Evolutionary conservation across 2,888 invertebrate genomes (phyloP), one percentile per base, ranked within the genome.

Genomic region (Cryptus armator): DNA sequence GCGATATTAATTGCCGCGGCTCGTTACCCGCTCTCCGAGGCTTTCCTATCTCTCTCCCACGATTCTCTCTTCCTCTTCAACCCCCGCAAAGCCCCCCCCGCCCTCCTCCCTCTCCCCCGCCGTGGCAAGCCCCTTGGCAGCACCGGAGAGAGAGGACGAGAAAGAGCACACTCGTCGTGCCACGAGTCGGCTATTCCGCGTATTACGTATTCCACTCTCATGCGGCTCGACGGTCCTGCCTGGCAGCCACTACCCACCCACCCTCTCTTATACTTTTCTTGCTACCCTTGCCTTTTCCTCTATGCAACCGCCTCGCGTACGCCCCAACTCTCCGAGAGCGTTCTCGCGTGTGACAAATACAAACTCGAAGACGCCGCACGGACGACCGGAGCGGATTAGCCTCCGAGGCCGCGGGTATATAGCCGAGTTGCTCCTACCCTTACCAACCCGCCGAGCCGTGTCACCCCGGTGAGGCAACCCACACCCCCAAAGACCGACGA

Each of bases 1-100:
- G 91, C 91, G 92, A 94, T 94, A 94, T 94, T 94, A 94, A 94
- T 94, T 94, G 93, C 94, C 93, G 91, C 91, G 92, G 93, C 93
- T 93, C 93, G 93, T 93, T 93, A 93, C 93, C 92, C 92, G 89
- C 89, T 88, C 91, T 87, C 85, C 80, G 74, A 77, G 78, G 79
- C 75, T 74, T 78, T 56, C 82, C 84, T 79, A 68, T 37, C 85
- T 74, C 83, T 76, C 72, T 77, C 59, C 56, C 79, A 77, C 78
- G 43, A 16, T 62, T 59, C 75, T 80, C 53, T 64, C 82, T 83
- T 72, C 53, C 75, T 82, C 84, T 82, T 70, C 79, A 71, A 77
- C 81, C 83, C 82, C 77, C 78, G 85, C 77, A 68, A 72, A 71
- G 80, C 76, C 64, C 59, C 71, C 75, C 37, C 37, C 37, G 0